Percentiles rank a stretch among this genome's conserved stretches.
Conservation (phyloP, 1,140 invertebrate species). For the Druon quercuslanigerum region DNA sequence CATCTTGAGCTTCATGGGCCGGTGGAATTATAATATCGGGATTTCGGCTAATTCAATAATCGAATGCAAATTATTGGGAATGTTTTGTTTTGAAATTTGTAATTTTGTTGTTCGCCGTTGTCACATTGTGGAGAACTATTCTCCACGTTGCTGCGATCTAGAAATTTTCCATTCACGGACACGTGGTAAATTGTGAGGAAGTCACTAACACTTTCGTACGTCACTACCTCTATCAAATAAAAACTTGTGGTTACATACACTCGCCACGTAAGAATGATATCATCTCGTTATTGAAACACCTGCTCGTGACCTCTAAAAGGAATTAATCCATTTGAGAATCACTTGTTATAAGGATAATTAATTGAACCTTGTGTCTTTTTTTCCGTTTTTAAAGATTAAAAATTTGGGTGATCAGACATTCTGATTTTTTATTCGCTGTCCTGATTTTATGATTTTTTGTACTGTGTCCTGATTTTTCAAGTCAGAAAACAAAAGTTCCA, state of each 20-base stretch:
- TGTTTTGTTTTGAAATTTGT: not conserved
- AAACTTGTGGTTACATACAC: not conserved
- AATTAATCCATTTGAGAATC: not conserved
- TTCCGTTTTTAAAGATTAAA: too few species aligned
- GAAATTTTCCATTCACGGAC: conserved; percentile 60
- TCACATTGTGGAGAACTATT: too few species aligned
- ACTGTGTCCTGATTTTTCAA: too few species aligned
- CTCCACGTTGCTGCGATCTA: too few species aligned
- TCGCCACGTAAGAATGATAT: conserved; percentile 39
- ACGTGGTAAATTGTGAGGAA: not conserved
- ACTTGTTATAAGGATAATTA: not conserved
- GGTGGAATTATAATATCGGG: not conserved
- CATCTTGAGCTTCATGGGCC: conserved; percentile 51
- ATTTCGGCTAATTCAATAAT: too few species aligned
- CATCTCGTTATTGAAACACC: conserved; percentile 29
- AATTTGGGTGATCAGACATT: too few species aligned
- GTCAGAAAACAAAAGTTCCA: too few species aligned
- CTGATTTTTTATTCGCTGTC: too few species aligned
- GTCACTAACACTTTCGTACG: conserved; percentile 8
- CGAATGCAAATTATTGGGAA: not conserved
- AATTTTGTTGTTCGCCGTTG: too few species aligned
- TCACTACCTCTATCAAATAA: not conserved
- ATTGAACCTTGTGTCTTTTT: too few species aligned
- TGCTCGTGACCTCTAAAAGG: conserved; percentile 35
- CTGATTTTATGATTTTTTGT: too few species aligned